These are phyloP conservation scores for Adelosebastes latens DNA, from an alignment of 2,797 vertebrate species.

Conservation along the genomic window DNA sequence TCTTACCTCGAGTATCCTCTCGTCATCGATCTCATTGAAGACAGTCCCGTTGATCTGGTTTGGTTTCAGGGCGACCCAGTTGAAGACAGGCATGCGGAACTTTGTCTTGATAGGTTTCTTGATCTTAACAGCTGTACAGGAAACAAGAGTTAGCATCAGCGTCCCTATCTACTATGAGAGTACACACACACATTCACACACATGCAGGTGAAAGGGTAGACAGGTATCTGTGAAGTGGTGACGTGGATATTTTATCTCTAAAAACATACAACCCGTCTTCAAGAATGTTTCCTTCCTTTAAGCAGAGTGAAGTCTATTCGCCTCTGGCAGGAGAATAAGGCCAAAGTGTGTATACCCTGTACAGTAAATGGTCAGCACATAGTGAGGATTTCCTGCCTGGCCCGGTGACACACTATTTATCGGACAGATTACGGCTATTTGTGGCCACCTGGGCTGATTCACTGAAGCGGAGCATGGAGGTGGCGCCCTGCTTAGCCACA, in stretches of 20 bases:
- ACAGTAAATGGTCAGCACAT: slow-evolving; percentile 22
- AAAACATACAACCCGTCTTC: not conserved
- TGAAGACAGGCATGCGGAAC: slow-evolving; percentile 96
- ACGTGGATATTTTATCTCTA: slow-evolving; percentile 6
- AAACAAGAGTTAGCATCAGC: slow-evolving; percentile 42
- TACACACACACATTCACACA: slow-evolving; percentile 9
- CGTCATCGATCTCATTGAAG: slow-evolving; percentile 97
- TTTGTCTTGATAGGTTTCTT: slow-evolving; percentile 99
- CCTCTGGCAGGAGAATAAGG: not conserved
- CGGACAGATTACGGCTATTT: slow-evolving; percentile 56
- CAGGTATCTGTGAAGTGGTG: slow-evolving; percentile 17
- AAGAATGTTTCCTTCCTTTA: not conserved
- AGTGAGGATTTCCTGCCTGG: slow-evolving; percentile 47
- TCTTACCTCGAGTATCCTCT: slow-evolving; percentile 93
- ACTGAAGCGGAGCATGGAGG: slow-evolving; percentile 4
- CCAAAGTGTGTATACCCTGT: not conserved
- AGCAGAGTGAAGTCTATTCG: not conserved
- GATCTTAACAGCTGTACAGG: slow-evolving; percentile 91
- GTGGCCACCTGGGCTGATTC: slow-evolving; percentile 26
- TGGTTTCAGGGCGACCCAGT: slow-evolving; percentile 97
- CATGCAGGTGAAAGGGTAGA: slow-evolving; percentile 31
- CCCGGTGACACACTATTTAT: slow-evolving; percentile 40
- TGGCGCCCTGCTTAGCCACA: not conserved
- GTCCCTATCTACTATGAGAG: not conserved
- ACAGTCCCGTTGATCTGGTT: slow-evolving; percentile 98